Base-by-base conservation (phyloP, 2,888 invertebrate genomes). In the Mylabris sibirica region DNA sequence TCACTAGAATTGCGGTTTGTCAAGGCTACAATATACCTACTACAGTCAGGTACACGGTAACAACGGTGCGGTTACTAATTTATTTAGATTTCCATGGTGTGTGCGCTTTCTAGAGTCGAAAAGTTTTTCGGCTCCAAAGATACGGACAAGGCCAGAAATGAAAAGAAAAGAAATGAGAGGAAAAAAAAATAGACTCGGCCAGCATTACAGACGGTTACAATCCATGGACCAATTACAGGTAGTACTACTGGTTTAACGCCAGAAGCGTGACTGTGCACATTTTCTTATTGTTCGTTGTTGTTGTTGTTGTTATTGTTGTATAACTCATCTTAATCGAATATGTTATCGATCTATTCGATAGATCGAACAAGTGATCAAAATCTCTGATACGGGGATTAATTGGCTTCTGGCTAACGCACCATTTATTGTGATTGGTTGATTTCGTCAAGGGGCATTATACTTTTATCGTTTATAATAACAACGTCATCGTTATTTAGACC, bases 1-100 rank as follows among this genome's bases (percentile, higher is more conserved):
- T 82, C 82, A 78, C 81, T 79, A 81, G 82, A 83, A 83, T 78
- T 81, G 83, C 78, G 80, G 82, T 80, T 80, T 77, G 75, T 77
- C 79, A 80, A 81, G 79, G 80, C 76, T 79, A 44, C 44, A 44
- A 17, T 12, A 12, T 38, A 74, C 24, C 59, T 17, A 49, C 20
- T 49, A 57, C 44, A 17, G 17, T 4, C 12, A 20, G 24, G 20
- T 24, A 57, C 12, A 24, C 12, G 22, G 9, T 24, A 57, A 57
- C 12, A 24, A 12, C 3, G 57, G 12, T 57, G 57, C 57, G 57
- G 57, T 57, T 57, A 24, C 57, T 57, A 57, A 57, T 57, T 57
- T 57, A 57, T 57, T 57, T 24, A 57, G 14, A 57, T 24, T 57
- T 49, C n/a, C 8, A 4, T 4, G 12, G n/a, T 17, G 30, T 30